Conservation (phyloP, 2,888 invertebrate species). For the Hyles lineata region DNA sequence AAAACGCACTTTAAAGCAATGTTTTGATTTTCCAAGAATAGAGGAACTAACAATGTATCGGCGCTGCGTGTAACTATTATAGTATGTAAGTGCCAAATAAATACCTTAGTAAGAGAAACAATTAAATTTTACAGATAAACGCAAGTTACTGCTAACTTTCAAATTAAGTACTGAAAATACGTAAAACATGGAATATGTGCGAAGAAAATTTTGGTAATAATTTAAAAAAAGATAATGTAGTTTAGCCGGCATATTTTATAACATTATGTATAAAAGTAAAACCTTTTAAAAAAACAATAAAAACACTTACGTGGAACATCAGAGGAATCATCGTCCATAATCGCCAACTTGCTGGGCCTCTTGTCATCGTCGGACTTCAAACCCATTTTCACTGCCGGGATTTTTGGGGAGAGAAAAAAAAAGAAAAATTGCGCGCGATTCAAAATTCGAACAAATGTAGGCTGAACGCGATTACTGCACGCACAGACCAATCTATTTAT, state of each 20-base stretch:
- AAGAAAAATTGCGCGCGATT: slow-evolving; percentile 46
- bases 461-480: slow-evolving; percentile 19
- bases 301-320: slow-evolving; percentile 72
- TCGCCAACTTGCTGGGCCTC: slow-evolving; percentile 80
- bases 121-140: slow-evolving; percentile 8
- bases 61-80: neutral
- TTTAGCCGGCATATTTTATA: neutral
- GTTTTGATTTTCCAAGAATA: neutral
- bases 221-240: neutral
- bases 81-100: neutral
- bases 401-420: slow-evolving; percentile 41
- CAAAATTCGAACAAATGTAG: slow-evolving; percentile 35
- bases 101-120: slow-evolving; percentile 10
- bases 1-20: neutral
- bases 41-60: neutral
- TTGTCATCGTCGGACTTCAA: slow-evolving; percentile 78
- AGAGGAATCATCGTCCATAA: slow-evolving; percentile 78
- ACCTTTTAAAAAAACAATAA: slow-evolving; percentile 10
- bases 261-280: neutral
- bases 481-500: neutral
- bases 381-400: slow-evolving; percentile 74
- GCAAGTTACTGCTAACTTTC: neutral
- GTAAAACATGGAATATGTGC: neutral
- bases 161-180: neutral
- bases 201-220: neutral